Evolutionary conservation across 2,888 invertebrate species (phyloP).

Genomic region (Rambutsinella grinnellia): DNA sequence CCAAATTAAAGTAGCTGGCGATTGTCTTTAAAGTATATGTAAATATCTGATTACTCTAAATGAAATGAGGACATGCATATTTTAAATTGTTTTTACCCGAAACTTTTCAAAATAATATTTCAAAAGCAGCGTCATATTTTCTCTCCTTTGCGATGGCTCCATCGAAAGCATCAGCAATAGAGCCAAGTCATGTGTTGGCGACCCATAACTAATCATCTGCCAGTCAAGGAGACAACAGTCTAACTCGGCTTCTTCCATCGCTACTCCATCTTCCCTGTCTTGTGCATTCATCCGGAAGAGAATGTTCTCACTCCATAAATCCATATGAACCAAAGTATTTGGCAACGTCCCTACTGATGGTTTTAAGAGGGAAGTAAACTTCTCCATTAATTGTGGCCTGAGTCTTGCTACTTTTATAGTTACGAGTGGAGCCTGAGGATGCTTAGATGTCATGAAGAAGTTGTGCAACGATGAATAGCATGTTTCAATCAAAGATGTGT

Average conservation of each 20-base stretch:
- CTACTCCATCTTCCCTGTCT: slow-evolving; percentile 19
- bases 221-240: slow-evolving; percentile 67
- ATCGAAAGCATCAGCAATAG: slow-evolving; percentile 65
- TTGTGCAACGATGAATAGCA: slow-evolving; percentile 7
- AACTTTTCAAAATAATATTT: slow-evolving; percentile 64
- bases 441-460: slow-evolving; percentile 1
- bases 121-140: slow-evolving; percentile 51
- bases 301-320: slow-evolving; percentile 67
- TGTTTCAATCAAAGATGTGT: slow-evolving; percentile 15
- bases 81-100: slow-evolving; percentile 27
- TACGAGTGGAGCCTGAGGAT: slow-evolving; percentile 3
- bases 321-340: slow-evolving; percentile 65
- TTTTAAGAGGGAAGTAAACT: slow-evolving; percentile 6
- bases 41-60: too few species aligned
- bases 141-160: slow-evolving; percentile 57
- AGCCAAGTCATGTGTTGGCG: slow-evolving; percentile 66
- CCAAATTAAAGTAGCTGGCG: slow-evolving; percentile 38
- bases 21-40: slow-evolving; percentile 29
- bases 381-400: slow-evolving; percentile 5
- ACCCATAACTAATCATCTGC: slow-evolving; percentile 66
- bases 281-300: slow-evolving; percentile 64
- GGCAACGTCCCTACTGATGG: slow-evolving; percentile 2
- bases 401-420: not conserved
- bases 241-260: slow-evolving; percentile 41
- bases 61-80: not conserved